Conservation (phyloP, 2,797 vertebrate genomes). For the Sphaeramia orbicularis region DNA sequence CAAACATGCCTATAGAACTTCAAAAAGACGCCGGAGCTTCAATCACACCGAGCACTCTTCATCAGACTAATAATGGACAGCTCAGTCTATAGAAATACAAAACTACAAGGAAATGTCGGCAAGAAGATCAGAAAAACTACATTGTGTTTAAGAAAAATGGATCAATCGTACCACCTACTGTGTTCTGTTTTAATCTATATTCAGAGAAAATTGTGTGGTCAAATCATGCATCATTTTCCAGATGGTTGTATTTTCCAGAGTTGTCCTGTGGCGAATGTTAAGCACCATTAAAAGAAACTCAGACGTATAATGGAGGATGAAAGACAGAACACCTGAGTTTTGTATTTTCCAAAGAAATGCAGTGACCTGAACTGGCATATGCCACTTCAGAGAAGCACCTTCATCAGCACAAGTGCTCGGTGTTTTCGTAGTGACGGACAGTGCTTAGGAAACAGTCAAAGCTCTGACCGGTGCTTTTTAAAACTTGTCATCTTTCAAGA, state of each 20-base stretch:
- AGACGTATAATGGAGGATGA: no score
- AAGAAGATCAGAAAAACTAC: background rate
- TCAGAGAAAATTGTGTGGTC: no score
- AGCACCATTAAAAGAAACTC: no score
- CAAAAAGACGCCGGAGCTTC: conserved; percentile 40
- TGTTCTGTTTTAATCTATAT: no score
- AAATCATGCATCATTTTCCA: no score
- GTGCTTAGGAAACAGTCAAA: conserved; percentile 55
- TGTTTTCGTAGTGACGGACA: conserved; percentile 24
- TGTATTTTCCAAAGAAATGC: no score
- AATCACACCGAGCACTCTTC: conserved; percentile 28
- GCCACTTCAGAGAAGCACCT: conserved; percentile 18
- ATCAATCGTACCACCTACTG: no score
- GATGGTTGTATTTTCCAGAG: no score
- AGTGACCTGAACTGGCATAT: conserved; percentile 6
- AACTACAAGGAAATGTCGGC: background rate
- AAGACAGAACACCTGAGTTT: no score
- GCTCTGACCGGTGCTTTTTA: conserved; percentile 39
- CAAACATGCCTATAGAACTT: conserved; percentile 34
- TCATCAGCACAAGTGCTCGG: conserved; percentile 25
- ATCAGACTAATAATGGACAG: conserved; percentile 3
- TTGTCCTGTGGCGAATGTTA: no score
- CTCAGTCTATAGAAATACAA: conserved; percentile 12
- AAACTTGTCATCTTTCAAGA: conserved; percentile 48
- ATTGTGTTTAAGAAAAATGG: conserved; percentile 2